These are phyloP conservation scores for Arctocebus calabarensis DNA, from an alignment of 2,797 vertebrate genomes.

Conservation along the genomic window DNA sequence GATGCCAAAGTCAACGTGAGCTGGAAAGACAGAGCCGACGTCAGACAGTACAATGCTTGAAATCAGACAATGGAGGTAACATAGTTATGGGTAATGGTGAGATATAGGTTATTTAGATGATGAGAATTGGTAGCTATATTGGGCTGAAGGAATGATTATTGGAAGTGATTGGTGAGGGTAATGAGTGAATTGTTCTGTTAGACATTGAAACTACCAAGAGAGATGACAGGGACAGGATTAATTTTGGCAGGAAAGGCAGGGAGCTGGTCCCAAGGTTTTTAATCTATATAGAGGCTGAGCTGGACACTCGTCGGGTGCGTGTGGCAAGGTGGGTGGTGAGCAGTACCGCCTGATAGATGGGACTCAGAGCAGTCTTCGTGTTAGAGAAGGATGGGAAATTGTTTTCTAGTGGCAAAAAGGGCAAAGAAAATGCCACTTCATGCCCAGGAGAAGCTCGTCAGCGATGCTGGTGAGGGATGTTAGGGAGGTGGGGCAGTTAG, in stretches of 20 bases:
- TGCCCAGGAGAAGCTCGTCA: neutral
- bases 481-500: neutral
- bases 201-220: neutral
- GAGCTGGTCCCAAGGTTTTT: neutral
- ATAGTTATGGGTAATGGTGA: neutral
- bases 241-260: neutral
- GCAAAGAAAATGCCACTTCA: neutral
- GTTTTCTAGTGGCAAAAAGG: neutral
- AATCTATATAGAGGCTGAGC: neutral
- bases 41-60: neutral
- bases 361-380: neutral
- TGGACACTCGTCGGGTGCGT: neutral
- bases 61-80: neutral
- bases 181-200: neutral
- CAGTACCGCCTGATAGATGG: neutral
- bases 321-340: neutral
- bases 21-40: neutral
- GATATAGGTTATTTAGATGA: neutral
- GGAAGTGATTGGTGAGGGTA: neutral
- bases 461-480: neutral
- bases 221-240: neutral
- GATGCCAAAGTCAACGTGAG: neutral
- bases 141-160: neutral
- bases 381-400: neutral
- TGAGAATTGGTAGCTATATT: neutral